These are phyloP conservation scores for Aplodontia rufa DNA, from an alignment of 2,113 vertebrate genomes.

Conservation along the genomic window DNA sequence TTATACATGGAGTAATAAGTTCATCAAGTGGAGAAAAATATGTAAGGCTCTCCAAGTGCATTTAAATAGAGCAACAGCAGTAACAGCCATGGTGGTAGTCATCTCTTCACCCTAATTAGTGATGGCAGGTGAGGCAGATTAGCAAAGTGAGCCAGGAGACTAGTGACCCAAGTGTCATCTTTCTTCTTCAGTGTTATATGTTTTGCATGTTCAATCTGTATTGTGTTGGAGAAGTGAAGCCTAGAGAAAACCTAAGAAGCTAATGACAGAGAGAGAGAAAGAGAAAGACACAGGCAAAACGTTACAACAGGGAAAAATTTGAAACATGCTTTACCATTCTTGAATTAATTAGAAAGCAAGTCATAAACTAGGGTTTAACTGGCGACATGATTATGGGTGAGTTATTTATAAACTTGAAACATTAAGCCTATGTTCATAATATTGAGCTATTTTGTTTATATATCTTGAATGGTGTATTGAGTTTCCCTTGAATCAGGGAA, in stretches of 20 bases:
- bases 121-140: constrained; percentile 67
- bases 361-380: neutral
- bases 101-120: constrained; percentile 51
- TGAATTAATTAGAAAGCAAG: constrained; percentile 30
- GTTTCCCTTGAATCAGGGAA: neutral
- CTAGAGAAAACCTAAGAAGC: constrained; percentile 10
- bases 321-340: constrained; percentile 8
- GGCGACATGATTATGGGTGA: neutral
- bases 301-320: neutral
- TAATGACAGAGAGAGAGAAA: neutral
- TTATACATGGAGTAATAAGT: constrained; percentile 14
- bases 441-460: neutral
- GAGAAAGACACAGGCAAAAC: neutral
- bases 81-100: neutral
- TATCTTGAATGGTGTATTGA: neutral
- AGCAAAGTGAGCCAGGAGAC: constrained; percentile 65
- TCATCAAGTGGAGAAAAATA: constrained; percentile 36
- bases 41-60: neutral
- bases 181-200: neutral
- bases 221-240: neutral
- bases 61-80: neutral
- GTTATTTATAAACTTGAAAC: neutral
- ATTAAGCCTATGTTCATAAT: neutral
- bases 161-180: constrained; percentile 50
- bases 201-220: constrained; percentile 66